Evolutionary conservation across 1,140 invertebrate species (phyloP), one percentile per base, ranked within the genome.

Genomic region (Laupala kohalensis): DNA sequence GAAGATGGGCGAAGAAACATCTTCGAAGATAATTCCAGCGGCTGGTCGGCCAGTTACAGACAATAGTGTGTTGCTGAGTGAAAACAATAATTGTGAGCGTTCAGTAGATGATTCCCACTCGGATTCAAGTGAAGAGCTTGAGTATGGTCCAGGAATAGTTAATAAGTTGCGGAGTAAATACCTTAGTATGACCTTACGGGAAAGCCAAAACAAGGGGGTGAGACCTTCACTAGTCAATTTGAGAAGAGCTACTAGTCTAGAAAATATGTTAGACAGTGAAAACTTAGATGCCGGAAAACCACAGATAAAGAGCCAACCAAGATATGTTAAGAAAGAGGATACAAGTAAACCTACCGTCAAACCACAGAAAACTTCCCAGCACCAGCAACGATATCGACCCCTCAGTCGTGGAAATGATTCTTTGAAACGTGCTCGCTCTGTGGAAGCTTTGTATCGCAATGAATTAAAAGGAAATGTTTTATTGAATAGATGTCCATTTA

Each of bases 71-170:
- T 63, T 66, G 72, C 75, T 73, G 23, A 74, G 73, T 76, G 76
- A 23, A 73, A 77, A 64, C 64, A 67, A 73, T 64, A 67, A 72
- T 27, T 63, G 30, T 62, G 67, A 19, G 77, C 25, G 73, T 77
- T 69, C 74, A 74, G 29, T 75, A 73, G 77, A 83, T 73, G 78
- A 81, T 67, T 79, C 78, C 70, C 82, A 84, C 67, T 85, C 84
- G 69, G 85, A 86, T 76, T 85, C 83, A 73, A 87, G 83, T 69
- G 92, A 94, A 81, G 93, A 95, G 77, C 79, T 95, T 24, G 89
- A 90, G 75, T 96, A 96, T 81, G 94, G 94, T 0, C 94, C 94
- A 12, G 94, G 94, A 6, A 95, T 96, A 76, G 94, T 96, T 5
- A 92, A 91, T 75, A 90, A 90, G 76, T 83, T 95, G 64, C 89